phyloP scores from a whole-genome alignment of 2,113 vertebrate species.

The Zingel zingel region DNA sequence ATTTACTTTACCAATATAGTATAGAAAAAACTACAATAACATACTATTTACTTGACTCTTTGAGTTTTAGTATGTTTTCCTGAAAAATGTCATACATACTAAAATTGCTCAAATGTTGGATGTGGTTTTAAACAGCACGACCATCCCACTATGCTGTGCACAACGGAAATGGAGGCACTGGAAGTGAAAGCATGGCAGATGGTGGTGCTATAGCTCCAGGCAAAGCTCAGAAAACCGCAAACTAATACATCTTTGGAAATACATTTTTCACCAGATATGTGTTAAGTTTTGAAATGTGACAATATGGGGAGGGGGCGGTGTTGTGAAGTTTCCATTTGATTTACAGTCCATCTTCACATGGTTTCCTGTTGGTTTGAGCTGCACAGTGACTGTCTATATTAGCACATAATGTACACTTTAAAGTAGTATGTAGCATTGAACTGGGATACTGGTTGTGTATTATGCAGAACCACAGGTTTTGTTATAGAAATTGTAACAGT shows the following conservation, averaged over 20 bases:
- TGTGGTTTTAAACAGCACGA: neutral
- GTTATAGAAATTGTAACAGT: too few species aligned
- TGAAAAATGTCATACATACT: neutral
- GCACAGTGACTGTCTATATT: neutral
- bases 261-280: slow-evolving; percentile 15
- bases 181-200: slow-evolving; percentile 23
- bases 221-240: slow-evolving; percentile 1
- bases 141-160: neutral
- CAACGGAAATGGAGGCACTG: neutral
- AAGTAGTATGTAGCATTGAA: neutral
- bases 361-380: neutral
- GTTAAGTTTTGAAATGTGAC: neutral
- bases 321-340: slow-evolving; percentile 2
- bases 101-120: neutral
- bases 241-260: slow-evolving; percentile 17
- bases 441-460: neutral
- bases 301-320: too few species aligned
- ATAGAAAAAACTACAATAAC: neutral
- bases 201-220: slow-evolving; percentile 26
- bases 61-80: neutral
- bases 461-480: neutral
- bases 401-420: neutral
- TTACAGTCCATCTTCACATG: neutral
- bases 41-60: neutral
- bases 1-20: neutral